phyloP scores from a whole-genome alignment of 2,797 vertebrate genomes.

The Neostethus bicornis region DNA sequence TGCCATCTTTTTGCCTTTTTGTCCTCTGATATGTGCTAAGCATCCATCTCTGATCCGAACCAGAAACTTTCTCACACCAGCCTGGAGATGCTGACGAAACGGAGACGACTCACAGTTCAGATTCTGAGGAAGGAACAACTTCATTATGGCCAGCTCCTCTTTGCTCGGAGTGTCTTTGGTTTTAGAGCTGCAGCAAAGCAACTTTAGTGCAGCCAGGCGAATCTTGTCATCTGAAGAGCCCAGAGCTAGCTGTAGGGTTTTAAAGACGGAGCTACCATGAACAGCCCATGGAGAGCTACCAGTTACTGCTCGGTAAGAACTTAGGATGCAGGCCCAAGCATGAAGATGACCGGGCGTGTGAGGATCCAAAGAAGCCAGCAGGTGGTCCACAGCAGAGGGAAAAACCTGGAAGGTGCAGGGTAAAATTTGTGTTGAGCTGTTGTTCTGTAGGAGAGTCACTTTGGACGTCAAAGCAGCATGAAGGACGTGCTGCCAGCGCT shows the following conservation, averaged over 20 bases:
- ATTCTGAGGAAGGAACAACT: slow-evolving; percentile 84
- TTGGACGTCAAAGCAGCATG: slow-evolving; percentile 82
- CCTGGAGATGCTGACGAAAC: slow-evolving; percentile 90
- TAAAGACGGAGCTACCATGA: slow-evolving; percentile 35
- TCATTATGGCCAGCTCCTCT: slow-evolving; percentile 77
- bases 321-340: slow-evolving; percentile 86
- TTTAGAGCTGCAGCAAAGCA: slow-evolving; percentile 86
- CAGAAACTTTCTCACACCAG: slow-evolving; percentile 79
- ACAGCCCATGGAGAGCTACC: slow-evolving; percentile 69
- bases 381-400: slow-evolving; percentile 67
- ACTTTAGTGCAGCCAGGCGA: slow-evolving; percentile 81
- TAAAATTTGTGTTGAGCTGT: slow-evolving; percentile 80
- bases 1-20: slow-evolving; percentile 53
- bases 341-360: slow-evolving; percentile 68
- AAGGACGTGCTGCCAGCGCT: slow-evolving; percentile 78
- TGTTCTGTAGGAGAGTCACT: slow-evolving; percentile 81
- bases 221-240: slow-evolving; percentile 80
- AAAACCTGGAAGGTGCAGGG: slow-evolving; percentile 83
- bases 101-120: slow-evolving; percentile 86
- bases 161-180: slow-evolving; percentile 76
- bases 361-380: slow-evolving; percentile 71
- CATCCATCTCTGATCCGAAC: slow-evolving; percentile 86
- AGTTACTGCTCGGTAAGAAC: slow-evolving; percentile 64
- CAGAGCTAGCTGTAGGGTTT: slow-evolving; percentile 80
- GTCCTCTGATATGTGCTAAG: slow-evolving; percentile 74